phyloP scores from a whole-genome alignment of 2,113 vertebrate species.

The Potamarius usumacintae region DNA sequence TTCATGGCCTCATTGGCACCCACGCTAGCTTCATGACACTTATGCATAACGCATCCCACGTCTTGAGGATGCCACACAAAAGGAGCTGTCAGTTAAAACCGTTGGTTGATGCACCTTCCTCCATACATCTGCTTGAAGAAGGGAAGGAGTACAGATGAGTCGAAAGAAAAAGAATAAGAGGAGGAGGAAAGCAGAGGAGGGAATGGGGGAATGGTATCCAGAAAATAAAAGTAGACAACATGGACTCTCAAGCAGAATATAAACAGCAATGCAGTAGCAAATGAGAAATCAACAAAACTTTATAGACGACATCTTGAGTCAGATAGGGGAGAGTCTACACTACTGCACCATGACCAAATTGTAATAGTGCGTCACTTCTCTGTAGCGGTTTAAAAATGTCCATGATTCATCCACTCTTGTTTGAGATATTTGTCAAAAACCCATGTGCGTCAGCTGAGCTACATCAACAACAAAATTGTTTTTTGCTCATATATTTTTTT shows the following conservation, averaged over 20 bases:
- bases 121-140: not conserved
- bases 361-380: not conserved
- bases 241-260: not conserved
- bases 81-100: conserved; percentile 16
- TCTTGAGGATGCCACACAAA: not conserved
- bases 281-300: not conserved
- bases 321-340: not conserved
- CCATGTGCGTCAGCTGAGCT: not conserved
- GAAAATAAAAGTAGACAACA: not conserved
- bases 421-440: not conserved
- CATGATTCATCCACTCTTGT: not conserved
- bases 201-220: no score
- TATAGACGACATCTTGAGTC: not conserved
- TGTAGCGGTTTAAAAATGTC: not conserved
- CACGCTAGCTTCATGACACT: conserved; percentile 6
- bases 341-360: not conserved
- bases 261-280: not conserved
- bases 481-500: no score
- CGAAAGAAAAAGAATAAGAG: not conserved
- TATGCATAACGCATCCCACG: conserved; percentile 19
- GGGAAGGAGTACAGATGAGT: not conserved
- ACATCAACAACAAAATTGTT: no score
- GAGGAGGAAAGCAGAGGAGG: not conserved
- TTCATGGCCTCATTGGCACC: conserved; percentile 15
- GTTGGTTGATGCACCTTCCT: conserved; percentile 5